phyloP scores from a whole-genome alignment of 2,888 invertebrate species.

The Ennomos erosarius region DNA sequence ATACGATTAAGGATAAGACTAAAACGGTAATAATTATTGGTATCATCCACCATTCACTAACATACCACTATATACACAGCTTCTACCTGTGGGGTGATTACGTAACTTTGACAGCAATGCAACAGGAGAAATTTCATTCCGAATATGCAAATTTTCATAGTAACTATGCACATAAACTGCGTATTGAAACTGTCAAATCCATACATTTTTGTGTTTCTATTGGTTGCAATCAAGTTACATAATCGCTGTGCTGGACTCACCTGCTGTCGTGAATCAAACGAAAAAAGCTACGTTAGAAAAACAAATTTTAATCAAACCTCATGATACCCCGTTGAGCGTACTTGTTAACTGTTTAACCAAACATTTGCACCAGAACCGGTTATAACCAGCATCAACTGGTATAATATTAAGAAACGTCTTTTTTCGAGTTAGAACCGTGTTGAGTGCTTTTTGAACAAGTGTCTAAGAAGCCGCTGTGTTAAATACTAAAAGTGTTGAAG shows the following conservation, averaged over 20 bases:
- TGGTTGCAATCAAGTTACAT: too few relatives aligned
- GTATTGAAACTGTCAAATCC: too few relatives aligned
- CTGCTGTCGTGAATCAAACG: conserved; percentile 32
- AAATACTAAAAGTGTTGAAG: conserved; percentile 9
- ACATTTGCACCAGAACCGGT: conserved; percentile 62
- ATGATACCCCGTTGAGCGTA: conserved; percentile 62
- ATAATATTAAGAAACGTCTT: conserved; percentile 20
- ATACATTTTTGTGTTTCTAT: too few relatives aligned
- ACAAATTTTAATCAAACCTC: conserved; percentile 53
- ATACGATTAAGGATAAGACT: too few relatives aligned
- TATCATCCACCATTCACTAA: too few relatives aligned
- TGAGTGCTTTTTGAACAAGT: conserved; percentile 23
- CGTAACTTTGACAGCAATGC: too few relatives aligned
- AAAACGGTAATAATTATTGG: too few relatives aligned
- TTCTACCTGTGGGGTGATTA: too few relatives aligned
- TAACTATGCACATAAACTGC: too few relatives aligned
- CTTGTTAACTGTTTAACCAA: conserved; percentile 70
- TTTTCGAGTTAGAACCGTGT: conserved; percentile 16
- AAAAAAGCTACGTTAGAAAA: conserved; percentile 41
- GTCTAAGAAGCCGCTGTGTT: conserved; percentile 7
- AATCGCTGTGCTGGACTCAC: too few relatives aligned
- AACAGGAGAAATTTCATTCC: too few relatives aligned
- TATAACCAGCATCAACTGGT: conserved; percentile 54
- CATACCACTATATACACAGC: neutral
- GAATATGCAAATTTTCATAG: too few relatives aligned